phyloP scores from a whole-genome alignment of 2,888 invertebrate genomes.

The Papilio elwesi region DNA sequence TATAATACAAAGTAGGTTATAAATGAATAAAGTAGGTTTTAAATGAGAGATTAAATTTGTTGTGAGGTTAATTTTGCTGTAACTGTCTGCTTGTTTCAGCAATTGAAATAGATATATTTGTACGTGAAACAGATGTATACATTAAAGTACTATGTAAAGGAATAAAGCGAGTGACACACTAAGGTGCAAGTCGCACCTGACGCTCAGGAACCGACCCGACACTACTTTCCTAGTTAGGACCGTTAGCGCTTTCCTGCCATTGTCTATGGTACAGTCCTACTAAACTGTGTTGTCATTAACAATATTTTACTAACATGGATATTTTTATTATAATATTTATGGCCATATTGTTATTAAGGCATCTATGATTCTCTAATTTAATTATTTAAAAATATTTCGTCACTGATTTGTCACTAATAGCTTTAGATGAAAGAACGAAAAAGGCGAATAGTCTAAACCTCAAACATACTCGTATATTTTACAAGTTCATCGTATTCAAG shows the following conservation, averaged over 20 bases:
- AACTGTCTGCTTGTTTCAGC: neutral
- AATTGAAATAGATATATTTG: too few species aligned
- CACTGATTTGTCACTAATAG: too few species aligned
- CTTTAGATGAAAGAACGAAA: too few species aligned
- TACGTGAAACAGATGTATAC: too few species aligned
- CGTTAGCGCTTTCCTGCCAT: slow-evolving; percentile 41
- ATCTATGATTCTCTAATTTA: neutral
- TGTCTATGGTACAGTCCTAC: slow-evolving; percentile 31
- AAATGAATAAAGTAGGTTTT: too few species aligned
- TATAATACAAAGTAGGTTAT: too few species aligned
- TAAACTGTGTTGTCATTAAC: slow-evolving; percentile 20
- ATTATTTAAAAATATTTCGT: neutral
- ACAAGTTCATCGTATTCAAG: too few species aligned
- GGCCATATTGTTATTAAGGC: neutral
- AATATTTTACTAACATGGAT: slow-evolving; percentile 35
- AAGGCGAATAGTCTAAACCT: too few species aligned
- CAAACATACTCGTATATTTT: too few species aligned
- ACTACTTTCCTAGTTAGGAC: slow-evolving; percentile 36
- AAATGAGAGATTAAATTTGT: too few species aligned
- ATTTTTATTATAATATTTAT: slow-evolving; percentile 38
- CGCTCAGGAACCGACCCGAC: slow-evolving; percentile 34
- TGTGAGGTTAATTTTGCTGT: neutral
- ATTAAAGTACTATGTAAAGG: neutral
- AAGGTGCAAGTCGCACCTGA: slow-evolving; percentile 42
- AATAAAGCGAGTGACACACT: slow-evolving; percentile 38